Conservation (phyloP, 2,888 invertebrate genomes). For the Pachliopta kotzebuea region DNA sequence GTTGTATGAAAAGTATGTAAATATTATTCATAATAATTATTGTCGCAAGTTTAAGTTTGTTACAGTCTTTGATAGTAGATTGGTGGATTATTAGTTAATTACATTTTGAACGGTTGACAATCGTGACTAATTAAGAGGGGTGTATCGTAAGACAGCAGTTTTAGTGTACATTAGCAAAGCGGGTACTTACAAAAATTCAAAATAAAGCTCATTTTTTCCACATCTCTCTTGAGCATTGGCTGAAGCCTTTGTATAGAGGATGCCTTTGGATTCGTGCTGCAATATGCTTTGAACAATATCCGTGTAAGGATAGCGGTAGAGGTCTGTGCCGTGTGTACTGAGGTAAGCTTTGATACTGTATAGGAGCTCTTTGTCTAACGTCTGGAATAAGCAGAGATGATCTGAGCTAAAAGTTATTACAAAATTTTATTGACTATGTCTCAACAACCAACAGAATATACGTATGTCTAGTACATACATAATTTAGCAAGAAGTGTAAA, state of each 20-base stretch:
- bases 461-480: not conserved
- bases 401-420: not conserved
- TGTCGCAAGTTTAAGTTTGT: too few species aligned
- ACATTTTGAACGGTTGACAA: too few species aligned
- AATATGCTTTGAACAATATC: slow-evolving; percentile 86
- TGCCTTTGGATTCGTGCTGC: slow-evolving; percentile 81
- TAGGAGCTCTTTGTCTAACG: slow-evolving; percentile 67
- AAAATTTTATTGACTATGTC: not conserved
- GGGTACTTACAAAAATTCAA: slow-evolving; percentile 81
- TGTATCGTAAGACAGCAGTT: too few species aligned
- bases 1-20: too few species aligned
- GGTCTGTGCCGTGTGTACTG: slow-evolving; percentile 80
- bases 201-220: slow-evolving; percentile 78
- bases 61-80: too few species aligned
- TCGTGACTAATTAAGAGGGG: too few species aligned
- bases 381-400: slow-evolving; percentile 46
- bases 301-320: slow-evolving; percentile 81
- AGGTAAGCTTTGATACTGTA: slow-evolving; percentile 81
- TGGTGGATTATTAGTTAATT: too few species aligned
- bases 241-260: slow-evolving; percentile 78
- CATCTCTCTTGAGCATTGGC: slow-evolving; percentile 70
- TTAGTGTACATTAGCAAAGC: slow-evolving; percentile 3
- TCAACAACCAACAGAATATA: not conserved
- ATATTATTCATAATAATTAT: too few species aligned
- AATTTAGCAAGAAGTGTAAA: not conserved